Base-by-base conservation (phyloP, 2,797 vertebrate species). In the Numenius phaeopus region DNA sequence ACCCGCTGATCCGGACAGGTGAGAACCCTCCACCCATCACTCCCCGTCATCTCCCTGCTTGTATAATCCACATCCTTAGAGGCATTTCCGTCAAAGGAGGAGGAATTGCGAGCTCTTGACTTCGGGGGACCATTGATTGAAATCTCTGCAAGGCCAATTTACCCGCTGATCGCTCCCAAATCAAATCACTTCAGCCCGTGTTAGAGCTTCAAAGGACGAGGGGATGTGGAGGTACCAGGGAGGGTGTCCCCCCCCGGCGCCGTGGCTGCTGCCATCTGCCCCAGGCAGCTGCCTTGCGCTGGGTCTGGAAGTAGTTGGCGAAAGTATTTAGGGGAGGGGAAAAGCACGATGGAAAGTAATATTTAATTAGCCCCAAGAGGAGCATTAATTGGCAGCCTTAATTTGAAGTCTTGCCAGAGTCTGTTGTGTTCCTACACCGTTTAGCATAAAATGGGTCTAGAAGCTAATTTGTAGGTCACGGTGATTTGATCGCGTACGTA, bases 331-430 rank as follows among this genome's bases (percentile, higher is more conserved):
- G 54, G 83, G 89, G 93, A 87, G 85, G 91, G 69, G 52, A 47
- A 66, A 82, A 94, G 40, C 23, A 66, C 34, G 34, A 4, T 5
- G 71, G 86, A 62, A 95, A 87, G 86, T 75, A 78, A 92, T 92
- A 85, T 61, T 66, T 92, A 95, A 96, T 94, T 95, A 94, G 79
- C 76, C 95, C 91, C 86, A 26, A 73, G 89, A 90, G 91, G 80
- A 82, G 49, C 57, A 34, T 85, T 85, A 95, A 95, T 95, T 95
- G 91, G 95, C 86, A 87, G 89, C 5, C 79, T 87, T 66, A 87
- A 95, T 90, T 92, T 81, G 82, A 91, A 93, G 61, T 5, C 89
- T 55, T 89, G 93, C 88, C 91, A 89, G 78, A 12, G 46, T 5
- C 73, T 77, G 50, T 84, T 75, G 95, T 62, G 44, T 24, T 87